Evolutionary conservation across 2,113 vertebrate genomes (phyloP).

Genomic region (Pterocles burchelli): DNA sequence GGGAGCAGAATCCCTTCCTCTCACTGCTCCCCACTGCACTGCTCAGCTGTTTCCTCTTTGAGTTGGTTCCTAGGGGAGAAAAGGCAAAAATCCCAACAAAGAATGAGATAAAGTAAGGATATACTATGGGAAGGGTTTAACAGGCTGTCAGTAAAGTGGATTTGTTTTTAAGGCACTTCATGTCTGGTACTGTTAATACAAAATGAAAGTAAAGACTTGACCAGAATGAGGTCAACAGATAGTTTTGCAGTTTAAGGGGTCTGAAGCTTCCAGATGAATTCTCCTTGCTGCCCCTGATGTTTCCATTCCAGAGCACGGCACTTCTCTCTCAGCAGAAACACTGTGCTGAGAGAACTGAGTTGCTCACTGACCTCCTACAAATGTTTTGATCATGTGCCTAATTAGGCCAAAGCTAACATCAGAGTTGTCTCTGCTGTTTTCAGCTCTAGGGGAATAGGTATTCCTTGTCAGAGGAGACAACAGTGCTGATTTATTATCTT

Average conservation of each 20-base stretch:
- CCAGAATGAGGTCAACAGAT: neutral
- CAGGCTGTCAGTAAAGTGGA: neutral
- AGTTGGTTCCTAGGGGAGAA: neutral
- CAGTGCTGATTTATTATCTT: neutral
- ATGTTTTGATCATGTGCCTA: neutral
- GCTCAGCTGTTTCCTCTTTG: neutral
- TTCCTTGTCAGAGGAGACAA: neutral
- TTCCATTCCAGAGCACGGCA: neutral
- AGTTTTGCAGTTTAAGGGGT: neutral
- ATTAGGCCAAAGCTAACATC: neutral
- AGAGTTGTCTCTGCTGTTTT: neutral
- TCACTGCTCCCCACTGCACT: neutral
- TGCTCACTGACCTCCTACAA: neutral
- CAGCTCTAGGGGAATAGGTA: neutral
- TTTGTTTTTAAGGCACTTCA: conserved; percentile 1
- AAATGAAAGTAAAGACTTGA: neutral
- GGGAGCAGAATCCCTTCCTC: neutral
- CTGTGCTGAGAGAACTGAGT: neutral
- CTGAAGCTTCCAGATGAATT: neutral
- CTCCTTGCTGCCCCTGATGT: neutral
- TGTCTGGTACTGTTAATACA: neutral
- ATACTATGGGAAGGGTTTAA: neutral
- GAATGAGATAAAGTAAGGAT: neutral
- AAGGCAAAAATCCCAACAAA: neutral
- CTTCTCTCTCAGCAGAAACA: neutral